Conservation (phyloP, 2,888 invertebrate species). For the Sminthurides aquaticus region DNA sequence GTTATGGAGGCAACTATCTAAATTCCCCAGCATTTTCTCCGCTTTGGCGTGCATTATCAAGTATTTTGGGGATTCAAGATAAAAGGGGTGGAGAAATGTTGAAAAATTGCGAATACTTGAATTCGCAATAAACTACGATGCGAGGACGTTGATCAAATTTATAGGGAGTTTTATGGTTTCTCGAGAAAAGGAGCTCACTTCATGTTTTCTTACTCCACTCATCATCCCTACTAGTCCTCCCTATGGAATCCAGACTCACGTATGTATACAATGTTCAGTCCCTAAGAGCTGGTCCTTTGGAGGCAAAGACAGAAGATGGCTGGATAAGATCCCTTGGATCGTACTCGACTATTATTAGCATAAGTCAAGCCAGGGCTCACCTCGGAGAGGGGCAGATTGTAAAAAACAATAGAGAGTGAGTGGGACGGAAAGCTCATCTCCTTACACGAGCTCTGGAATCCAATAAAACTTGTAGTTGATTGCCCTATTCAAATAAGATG, state of each 20-base stretch:
- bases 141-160: background rate
- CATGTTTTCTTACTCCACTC: background rate
- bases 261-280: too few relatives aligned
- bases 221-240: too few relatives aligned
- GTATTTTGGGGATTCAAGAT: too few relatives aligned
- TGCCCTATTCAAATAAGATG: background rate
- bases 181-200: background rate
- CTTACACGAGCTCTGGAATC: background rate
- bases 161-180: background rate
- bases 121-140: background rate
- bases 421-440: background rate
- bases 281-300: too few relatives aligned
- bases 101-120: background rate
- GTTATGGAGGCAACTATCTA: too few relatives aligned
- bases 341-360: background rate
- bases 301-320: too few relatives aligned
- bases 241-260: too few relatives aligned
- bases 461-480: background rate
- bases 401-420: background rate
- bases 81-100: too few relatives aligned
- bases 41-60: too few relatives aligned
- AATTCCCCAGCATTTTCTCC: too few relatives aligned
- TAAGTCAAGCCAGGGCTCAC: background rate
- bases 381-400: background rate
- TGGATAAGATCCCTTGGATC: too few relatives aligned